A percentile compares a stretch with the other conserved stretches of the same genome.
These are phyloP conservation scores for Nemopilema nomurai DNA, from an alignment of 30 jellyfish, hydroid and myxozoan genomes.

Conservation along the genomic window DNA sequence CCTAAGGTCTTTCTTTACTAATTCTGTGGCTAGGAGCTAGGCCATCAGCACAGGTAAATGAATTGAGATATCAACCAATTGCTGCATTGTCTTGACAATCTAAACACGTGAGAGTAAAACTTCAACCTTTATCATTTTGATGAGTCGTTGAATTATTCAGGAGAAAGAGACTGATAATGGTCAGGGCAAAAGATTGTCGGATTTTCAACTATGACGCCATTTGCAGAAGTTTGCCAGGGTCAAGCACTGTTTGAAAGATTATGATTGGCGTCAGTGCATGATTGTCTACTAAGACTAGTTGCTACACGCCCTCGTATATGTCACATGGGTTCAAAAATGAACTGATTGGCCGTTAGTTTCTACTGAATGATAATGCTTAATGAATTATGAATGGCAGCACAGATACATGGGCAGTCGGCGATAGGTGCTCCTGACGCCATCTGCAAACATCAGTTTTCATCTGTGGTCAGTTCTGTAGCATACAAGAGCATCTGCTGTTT, in stretches of 20 bases:
- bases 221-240: slow-evolving; percentile 28
- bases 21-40: not conserved
- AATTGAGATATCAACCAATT: not conserved
- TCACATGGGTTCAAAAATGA: slow-evolving; percentile 21
- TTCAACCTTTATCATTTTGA: slow-evolving; percentile 47
- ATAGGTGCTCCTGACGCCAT: slow-evolving; percentile 51
- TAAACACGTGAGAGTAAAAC: slow-evolving; percentile 30
- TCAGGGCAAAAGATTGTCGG: slow-evolving; percentile 49
- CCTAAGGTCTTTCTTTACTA: not conserved
- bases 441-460: slow-evolving; percentile 24
- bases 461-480: slow-evolving; percentile 56
- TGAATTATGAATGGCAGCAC: slow-evolving; percentile 31
- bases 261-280: slow-evolving; percentile 45
- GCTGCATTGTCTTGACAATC: slow-evolving; percentile 22
- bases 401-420: slow-evolving; percentile 30
- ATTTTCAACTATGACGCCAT: slow-evolving; percentile 41
- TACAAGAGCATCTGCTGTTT: slow-evolving; percentile 51
- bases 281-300: slow-evolving; percentile 12
- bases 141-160: slow-evolving; percentile 41
- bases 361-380: slow-evolving; percentile 4
- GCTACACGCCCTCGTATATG: slow-evolving; percentile 22
- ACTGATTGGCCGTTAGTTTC: slow-evolving; percentile 14
- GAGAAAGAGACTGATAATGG: slow-evolving; percentile 45
- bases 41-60: not conserved
- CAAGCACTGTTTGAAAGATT: slow-evolving; percentile 53